Conservation (phyloP, 2,888 invertebrate genomes). For the Allygus modestus region DNA sequence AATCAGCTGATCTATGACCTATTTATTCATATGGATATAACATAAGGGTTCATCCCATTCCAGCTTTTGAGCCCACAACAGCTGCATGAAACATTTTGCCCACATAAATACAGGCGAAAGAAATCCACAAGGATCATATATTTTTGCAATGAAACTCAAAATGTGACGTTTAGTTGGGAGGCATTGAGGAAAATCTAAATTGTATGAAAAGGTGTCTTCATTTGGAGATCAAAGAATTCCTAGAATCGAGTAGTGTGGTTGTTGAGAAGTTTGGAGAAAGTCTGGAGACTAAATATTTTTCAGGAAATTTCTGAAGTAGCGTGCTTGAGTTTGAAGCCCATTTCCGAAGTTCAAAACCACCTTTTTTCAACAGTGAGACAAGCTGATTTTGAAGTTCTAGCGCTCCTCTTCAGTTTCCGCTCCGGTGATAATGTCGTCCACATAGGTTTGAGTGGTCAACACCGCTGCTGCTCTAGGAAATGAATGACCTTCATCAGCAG, state of each 20-base stretch:
- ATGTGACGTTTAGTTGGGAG: not conserved
- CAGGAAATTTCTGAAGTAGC: too few relatives aligned
- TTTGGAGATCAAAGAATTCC: conserved; percentile 29
- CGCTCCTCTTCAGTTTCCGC: too few relatives aligned
- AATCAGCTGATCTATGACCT: too few relatives aligned
- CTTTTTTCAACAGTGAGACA: conserved; percentile 1
- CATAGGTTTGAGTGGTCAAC: too few relatives aligned
- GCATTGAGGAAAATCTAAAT: not conserved
- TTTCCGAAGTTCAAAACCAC: conserved; percentile 32
- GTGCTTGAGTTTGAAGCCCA: conserved; percentile 20
- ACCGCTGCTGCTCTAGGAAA: conserved; percentile 30
- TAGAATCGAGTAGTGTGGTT: conserved; percentile 5
- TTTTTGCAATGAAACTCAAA: conserved; percentile 31
- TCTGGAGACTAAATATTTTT: too few relatives aligned
- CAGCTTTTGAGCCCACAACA: conserved; percentile 26
- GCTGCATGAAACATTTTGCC: too few relatives aligned
- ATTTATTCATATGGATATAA: too few relatives aligned
- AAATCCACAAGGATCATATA: conserved; percentile 41
- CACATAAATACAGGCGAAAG: too few relatives aligned
- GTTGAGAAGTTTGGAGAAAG: too few relatives aligned
- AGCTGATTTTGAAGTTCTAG: conserved; percentile 28
- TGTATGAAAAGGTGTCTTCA: conserved; percentile 34
- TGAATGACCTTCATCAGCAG: too few relatives aligned
- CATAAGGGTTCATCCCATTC: conserved; percentile 60
- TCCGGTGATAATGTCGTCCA: too few relatives aligned